Evolutionary conservation across 2,113 vertebrate species (phyloP), one percentile per base, ranked within the genome.

Genomic region (Xenopus laevis): DNA sequence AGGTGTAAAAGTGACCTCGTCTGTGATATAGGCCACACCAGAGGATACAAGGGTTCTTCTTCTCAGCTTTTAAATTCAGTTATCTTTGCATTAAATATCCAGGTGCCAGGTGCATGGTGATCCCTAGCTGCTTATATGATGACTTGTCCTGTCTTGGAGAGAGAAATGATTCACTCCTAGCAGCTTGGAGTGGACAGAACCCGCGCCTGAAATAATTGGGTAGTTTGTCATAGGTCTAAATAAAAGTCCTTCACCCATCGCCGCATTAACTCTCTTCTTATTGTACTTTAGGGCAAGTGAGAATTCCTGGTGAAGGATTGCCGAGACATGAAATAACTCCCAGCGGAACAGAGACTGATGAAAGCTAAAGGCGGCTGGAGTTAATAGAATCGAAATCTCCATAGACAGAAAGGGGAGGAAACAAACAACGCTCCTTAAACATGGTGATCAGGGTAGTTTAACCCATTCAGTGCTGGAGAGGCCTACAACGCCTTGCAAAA

Each of bases 401-500:
- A 47, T 10, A 69, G 66, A 46, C 59, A 63, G 59, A 40, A 18
- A 40, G 18, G 33, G 16, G 40, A 47, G 16, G 20, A 62, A 50
- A 33, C 21, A 12, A 13, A 7, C 27, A n/a, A 23, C 68, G 18
- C 70, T 61, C 50, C 44, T 27, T 17, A 33, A 53, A 57, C 21
- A 45, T 77, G 66, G 74, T 70, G 59, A 77, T 60, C 74, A 70
- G 74, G 57, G 74, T 70, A 69, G 74, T 70, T 77, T 77, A 77
- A 77, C 74, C 67, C 74, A 70, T 77, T 77, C 74, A 77, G 61
- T 77, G 74, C 74, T 77, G 74, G 74, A 77, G 74, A 69, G 74
- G 74, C 74, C 74, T 77, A 77, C 74, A 77, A 77, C 74, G 74
- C 74, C 67, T 77, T 77, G 52, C 74, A 69, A 77, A 77, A 70